Evolutionary conservation across 2,113 vertebrate species (phyloP), one percentile per base, ranked within the genome.

Genomic region (Columba livia): DNA sequence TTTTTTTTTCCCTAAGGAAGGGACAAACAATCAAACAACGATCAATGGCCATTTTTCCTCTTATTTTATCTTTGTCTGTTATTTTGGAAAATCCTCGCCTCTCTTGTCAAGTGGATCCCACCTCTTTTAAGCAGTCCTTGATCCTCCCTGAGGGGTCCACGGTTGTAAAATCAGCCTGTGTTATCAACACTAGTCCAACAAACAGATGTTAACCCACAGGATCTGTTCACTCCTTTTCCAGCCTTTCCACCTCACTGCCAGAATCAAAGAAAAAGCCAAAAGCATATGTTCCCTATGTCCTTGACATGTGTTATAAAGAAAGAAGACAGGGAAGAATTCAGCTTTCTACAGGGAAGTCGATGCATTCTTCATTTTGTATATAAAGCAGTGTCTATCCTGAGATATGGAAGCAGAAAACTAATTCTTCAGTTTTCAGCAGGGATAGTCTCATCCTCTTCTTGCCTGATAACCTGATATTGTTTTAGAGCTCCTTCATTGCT

Each of bases 221-320:
- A 32, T 36, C 15, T 61, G 5, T 61, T 78, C 3, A 32, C 21
- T 74, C 8, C 5, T 64, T 38, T 38, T 84, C 10, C 13, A 65
- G 11, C 2, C 11, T 51, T 85, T 81, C 12, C 2, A 72, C 12
- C 7, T 93, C 34, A 60, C 3, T 7, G 14, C 4, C 2, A 89
- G 17, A 7, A 72, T 6, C 15, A 61, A 84, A 62, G 4, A 6
- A 58, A 34, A 38, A 61, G 18, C 7, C 17, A 47, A 47, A 44
- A 2, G 9, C 26, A 2, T 6, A 28, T 5, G 21, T 13, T 4
- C 5, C 15, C 4, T 32, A 12, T 44, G 10, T 42, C 17, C 13
- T 71, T 48, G 11, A 25, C 1, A 19, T 19, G 5, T 54, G 15
- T 24, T 60, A 80, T 13, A 54, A 9, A 56, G 3, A 34, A 12